Evolutionary conservation across 2,888 invertebrate genomes (phyloP), one percentile per base, ranked within the genome.

Genomic region (Bombylius major): DNA sequence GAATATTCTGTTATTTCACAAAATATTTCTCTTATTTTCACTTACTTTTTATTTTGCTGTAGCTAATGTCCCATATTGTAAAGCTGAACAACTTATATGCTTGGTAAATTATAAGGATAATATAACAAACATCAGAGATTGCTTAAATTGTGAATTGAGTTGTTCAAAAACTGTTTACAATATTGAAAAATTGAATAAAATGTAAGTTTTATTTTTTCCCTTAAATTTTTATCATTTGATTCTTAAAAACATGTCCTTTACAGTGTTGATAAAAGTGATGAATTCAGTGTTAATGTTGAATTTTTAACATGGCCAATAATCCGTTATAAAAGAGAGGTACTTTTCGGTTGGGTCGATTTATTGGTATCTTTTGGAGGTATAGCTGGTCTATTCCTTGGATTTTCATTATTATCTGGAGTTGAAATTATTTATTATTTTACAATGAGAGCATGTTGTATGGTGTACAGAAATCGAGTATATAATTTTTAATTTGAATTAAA

Each of bases 311-410:
- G 88, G 88, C 86, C 86, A 1, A 81, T 83, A 79, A 83, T 87
- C 34, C 78, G 84, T 5, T 89, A 86, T 67, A 87, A 86, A 66
- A 79, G 88, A 39, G 87, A 89, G 69, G 87, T 89, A 23, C 78
- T 87, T 47, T 89, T 89, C 67, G 89, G 89, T 55, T 88, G 88
- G 87, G 86, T 89, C 1, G 89, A 89, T 74, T 76, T 89, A 53
- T 68, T 89, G 48, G 89, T 74, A 8, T 74, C 74, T 0, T 74
- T 74, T 54, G 79, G 79, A 13, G 79, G 79, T n/a, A 78, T 79
- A 12, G 79, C 78, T 46, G 78, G 79, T 33, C 67, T 74, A 4
- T 74, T 74, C 60, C 61, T 74, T 3, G 89, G 89, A 0, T 89
- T 87, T 71, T 87, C 87, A 4, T 71, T 89, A 39, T 73, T 89